phyloP scores from a whole-genome alignment of 2,113 vertebrate genomes.

The Colaptes auratus region DNA sequence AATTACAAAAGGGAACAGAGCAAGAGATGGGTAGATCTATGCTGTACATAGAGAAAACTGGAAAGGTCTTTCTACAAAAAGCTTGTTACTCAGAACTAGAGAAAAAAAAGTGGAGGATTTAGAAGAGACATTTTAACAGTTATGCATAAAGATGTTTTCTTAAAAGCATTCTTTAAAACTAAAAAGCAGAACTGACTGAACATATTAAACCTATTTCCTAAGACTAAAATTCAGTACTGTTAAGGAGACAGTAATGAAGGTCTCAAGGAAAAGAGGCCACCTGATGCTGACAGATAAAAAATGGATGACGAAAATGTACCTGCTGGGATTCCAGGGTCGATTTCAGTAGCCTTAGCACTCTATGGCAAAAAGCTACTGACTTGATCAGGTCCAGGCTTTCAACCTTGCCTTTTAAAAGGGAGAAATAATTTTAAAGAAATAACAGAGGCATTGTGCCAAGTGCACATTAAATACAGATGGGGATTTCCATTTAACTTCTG shows the following conservation, averaged over 20 bases:
- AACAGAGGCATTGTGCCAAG: not conserved
- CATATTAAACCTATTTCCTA: not conserved
- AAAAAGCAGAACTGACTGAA: not conserved
- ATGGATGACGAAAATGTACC: not conserved
- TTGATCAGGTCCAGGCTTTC: not conserved
- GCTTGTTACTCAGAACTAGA: not conserved
- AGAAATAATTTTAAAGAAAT: slow-evolving; percentile 39
- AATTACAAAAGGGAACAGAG: not conserved
- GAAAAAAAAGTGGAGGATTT: not conserved
- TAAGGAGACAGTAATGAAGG: not conserved
- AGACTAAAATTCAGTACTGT: not conserved
- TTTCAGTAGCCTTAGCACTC: not conserved
- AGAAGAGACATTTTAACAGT: not conserved
- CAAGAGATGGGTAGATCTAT: not conserved
- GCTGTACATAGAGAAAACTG: not conserved
- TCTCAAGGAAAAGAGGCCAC: not conserved
- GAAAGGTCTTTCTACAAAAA: not conserved
- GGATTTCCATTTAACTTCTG: slow-evolving; percentile 19
- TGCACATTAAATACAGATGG: slow-evolving; percentile 29
- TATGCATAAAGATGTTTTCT: not conserved
- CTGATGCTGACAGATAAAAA: not conserved
- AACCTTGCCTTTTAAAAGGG: slow-evolving; percentile 19
- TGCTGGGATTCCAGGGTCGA: not conserved
- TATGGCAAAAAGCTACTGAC: slow-evolving; percentile 1
- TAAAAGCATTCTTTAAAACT: not conserved